These are phyloP conservation scores for Monoplex corrugatus DNA, from an alignment of 2,888 invertebrate genomes.

Conservation along the genomic window DNA sequence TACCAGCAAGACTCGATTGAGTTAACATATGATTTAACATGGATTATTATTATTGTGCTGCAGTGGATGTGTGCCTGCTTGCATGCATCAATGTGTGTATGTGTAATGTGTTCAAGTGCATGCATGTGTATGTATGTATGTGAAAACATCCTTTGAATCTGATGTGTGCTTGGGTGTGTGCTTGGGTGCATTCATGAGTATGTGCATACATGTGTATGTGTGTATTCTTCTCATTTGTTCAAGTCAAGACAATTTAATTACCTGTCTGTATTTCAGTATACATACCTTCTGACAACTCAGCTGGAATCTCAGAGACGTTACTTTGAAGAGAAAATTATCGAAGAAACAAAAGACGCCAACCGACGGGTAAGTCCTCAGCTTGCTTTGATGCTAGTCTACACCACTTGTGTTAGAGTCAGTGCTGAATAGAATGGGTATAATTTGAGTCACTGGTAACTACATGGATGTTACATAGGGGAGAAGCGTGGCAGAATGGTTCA, in stretches of 20 bases:
- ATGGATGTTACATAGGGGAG: too few relatives aligned
- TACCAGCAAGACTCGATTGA: too few relatives aligned
- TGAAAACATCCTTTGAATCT: too few relatives aligned
- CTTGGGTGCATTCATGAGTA: not conserved
- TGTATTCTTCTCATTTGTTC: not conserved
- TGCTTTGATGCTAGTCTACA: too few relatives aligned
- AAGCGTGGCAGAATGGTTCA: too few relatives aligned
- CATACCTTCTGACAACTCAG: constrained; percentile 96
- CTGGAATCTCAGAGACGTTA: constrained; percentile 95
- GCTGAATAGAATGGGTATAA: too few relatives aligned
- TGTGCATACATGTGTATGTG: not conserved
- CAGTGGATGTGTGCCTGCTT: not conserved
- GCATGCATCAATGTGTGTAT: too few relatives aligned
- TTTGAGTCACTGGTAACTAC: too few relatives aligned
- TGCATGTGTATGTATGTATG: not conserved
- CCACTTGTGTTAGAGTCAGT: too few relatives aligned
- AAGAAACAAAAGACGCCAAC: constrained; percentile 79
- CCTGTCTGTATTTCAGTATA: constrained; percentile 85
- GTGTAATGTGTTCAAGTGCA: not conserved
- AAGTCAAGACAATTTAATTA: not conserved
- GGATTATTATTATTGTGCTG: too few relatives aligned
- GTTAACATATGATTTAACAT: not conserved
- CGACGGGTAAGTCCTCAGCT: constrained; percentile 71
- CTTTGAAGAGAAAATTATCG: constrained; percentile 90
- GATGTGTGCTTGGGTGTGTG: not conserved